Conservation (phyloP, 2,113 vertebrate species). For the Phylloscopus trochiloides region DNA sequence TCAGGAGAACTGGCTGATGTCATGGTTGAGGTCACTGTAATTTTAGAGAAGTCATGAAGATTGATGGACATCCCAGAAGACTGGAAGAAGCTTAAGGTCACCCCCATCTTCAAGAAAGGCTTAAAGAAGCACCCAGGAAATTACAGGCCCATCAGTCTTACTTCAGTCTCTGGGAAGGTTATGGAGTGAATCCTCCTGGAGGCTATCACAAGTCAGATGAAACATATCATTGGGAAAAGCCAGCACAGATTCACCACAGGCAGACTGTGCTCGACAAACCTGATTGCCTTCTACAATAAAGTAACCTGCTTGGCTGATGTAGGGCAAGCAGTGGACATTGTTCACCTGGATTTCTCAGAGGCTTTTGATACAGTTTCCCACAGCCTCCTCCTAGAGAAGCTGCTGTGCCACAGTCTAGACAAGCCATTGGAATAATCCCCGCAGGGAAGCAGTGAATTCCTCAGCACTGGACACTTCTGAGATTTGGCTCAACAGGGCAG, state of each 20-base stretch:
- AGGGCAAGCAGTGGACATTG: background rate
- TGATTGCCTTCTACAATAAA: background rate
- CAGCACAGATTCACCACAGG: background rate
- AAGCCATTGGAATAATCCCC: background rate
- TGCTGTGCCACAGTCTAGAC: background rate
- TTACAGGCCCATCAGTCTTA: background rate
- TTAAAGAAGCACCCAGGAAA: background rate
- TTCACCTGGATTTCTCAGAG: background rate
- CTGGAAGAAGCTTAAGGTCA: background rate
- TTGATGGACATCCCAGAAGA: background rate
- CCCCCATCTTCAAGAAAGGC: background rate
- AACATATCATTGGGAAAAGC: background rate
- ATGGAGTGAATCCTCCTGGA: background rate
- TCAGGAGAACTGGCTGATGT: background rate
- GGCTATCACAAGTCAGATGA: background rate
- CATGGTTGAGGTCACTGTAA: background rate
- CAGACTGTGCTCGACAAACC: background rate
- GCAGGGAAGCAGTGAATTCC: background rate
- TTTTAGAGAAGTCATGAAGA: background rate
- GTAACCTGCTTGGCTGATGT: background rate
- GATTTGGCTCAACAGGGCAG: background rate
- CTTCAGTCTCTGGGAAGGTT: background rate
- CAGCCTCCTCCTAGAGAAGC: background rate
- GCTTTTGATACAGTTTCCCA: background rate
- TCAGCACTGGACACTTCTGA: background rate